Percentiles rank a stretch among this genome's conserved stretches.
These are phyloP conservation scores for Rostratula benghalensis DNA, from an alignment of 2,113 vertebrate species.

Conservation along the genomic window DNA sequence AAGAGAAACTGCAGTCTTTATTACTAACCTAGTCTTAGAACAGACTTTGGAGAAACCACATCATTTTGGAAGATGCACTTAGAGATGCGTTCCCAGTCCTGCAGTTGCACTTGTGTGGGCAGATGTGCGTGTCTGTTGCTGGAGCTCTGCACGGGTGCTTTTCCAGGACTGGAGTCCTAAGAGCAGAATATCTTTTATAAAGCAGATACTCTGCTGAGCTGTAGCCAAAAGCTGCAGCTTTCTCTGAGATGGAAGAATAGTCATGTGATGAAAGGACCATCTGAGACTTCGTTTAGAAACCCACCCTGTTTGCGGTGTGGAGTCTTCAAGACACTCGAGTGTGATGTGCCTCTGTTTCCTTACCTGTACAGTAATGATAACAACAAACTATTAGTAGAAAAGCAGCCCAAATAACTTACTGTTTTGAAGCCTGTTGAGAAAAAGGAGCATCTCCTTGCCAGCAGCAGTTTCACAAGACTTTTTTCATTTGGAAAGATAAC, in stretches of 20 bases:
- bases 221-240: background rate
- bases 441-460: background rate
- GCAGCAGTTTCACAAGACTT: background rate
- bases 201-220: background rate
- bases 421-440: background rate
- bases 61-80: rapidly evolving
- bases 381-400: background rate
- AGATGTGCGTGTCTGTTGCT: background rate
- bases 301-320: background rate
- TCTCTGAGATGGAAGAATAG: background rate
- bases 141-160: background rate
- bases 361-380: background rate
- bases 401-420: background rate
- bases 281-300: background rate
- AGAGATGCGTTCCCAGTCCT: background rate
- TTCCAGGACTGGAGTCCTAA: background rate
- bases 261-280: background rate
- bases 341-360: background rate
- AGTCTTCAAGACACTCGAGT: background rate
- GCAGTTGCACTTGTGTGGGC: background rate
- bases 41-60: background rate
- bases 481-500: background rate
- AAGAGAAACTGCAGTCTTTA: background rate
- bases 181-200: background rate
- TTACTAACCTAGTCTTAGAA: background rate